Evolutionary conservation across 2,113 vertebrate genomes (phyloP).

Genomic region (Zosterops lateralis): DNA sequence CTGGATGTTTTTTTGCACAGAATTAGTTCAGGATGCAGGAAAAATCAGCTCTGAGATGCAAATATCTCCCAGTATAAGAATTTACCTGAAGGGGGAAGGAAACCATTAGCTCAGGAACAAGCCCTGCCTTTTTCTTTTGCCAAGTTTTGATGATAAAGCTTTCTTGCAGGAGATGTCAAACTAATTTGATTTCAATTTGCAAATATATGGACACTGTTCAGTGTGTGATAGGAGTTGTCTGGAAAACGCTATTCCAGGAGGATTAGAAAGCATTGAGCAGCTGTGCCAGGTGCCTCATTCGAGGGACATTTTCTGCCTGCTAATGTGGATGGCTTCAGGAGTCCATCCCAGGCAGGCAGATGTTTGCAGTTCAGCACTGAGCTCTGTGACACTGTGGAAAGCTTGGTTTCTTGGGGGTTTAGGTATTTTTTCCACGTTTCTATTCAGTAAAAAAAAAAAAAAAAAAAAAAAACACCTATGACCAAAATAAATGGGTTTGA

Average conservation of each 20-base stretch:
- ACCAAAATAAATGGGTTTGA: background rate
- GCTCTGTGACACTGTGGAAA: background rate
- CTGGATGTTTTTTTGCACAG: background rate
- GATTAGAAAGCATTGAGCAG: background rate
- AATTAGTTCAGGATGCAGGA: background rate
- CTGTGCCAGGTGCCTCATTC: background rate
- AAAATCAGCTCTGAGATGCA: background rate
- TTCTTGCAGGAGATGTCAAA: conserved; percentile 10
- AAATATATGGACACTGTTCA: background rate
- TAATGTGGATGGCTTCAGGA: background rate
- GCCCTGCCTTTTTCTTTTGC: background rate
- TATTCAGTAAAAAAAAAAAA: background rate
- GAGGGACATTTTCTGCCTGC: background rate
- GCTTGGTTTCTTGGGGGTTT: background rate
- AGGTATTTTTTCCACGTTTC: background rate
- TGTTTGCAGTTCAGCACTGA: background rate
- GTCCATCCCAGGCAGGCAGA: background rate
- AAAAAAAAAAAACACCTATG: background rate
- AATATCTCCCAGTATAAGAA: background rate
- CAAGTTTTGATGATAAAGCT: background rate
- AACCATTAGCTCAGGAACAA: background rate
- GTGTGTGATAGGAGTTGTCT: background rate
- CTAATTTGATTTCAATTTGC: background rate
- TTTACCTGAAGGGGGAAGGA: background rate
- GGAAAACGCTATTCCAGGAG: background rate